phyloP scores from a whole-genome alignment of 2,113 vertebrate genomes.

The Amphilophus citrinellus region DNA sequence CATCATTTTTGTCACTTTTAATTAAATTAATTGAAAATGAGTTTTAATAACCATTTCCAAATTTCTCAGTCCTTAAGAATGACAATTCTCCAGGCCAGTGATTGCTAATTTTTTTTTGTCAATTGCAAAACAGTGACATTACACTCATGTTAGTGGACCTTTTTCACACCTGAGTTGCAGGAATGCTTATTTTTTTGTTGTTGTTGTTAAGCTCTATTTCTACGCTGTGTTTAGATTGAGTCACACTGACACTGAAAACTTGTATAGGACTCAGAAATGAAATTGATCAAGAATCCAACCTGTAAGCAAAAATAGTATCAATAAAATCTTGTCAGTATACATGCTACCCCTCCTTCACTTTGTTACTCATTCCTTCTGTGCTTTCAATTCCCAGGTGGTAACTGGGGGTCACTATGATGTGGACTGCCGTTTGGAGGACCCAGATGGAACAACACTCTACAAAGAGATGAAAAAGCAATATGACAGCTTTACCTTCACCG shows the following conservation, averaged over 20 bases:
- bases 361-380: neutral
- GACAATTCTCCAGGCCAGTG: too few relatives aligned
- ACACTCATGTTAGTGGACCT: too few relatives aligned
- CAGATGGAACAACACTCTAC: conserved; percentile 90
- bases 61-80: too few relatives aligned
- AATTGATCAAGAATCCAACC: neutral
- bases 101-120: too few relatives aligned
- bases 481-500: conserved; percentile 97
- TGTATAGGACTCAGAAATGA: neutral
- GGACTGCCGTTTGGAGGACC: conserved; percentile 95
- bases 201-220: neutral
- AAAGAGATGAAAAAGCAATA: conserved; percentile 99
- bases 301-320: neutral
- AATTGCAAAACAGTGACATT: too few relatives aligned
- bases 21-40: too few relatives aligned
- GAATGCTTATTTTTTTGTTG: too few relatives aligned
- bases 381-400: conserved; percentile 86
- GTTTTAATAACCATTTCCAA: too few relatives aligned
- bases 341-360: neutral
- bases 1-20: too few relatives aligned
- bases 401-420: conserved; percentile 99
- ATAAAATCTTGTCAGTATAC: too few relatives aligned
- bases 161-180: too few relatives aligned
- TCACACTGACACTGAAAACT: neutral
- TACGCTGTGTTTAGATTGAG: neutral